A percentile compares a stretch with the other conserved stretches of the same genome.
Conservation (phyloP, 2,797 vertebrate genomes). For the Cuniculus paca region DNA sequence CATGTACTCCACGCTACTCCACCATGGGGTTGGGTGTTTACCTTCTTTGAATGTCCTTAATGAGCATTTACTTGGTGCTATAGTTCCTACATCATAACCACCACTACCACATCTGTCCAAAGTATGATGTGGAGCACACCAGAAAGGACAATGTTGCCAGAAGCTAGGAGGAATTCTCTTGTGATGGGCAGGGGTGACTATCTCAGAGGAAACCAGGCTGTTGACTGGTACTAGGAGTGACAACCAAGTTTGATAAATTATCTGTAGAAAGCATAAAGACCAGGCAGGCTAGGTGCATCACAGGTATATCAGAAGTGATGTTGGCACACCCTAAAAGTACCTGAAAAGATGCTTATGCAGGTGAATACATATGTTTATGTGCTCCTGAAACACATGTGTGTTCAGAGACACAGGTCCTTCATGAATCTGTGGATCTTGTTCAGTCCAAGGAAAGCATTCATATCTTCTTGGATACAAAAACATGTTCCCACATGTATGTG, state of each 20-base stretch:
- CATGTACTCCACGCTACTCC: accelerated
- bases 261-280: neutral
- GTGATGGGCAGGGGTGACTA: neutral
- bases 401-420: neutral
- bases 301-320: neutral
- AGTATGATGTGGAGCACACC: neutral
- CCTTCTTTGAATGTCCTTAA: neutral
- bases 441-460: neutral
- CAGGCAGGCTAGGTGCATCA: neutral
- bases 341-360: neutral
- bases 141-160: neutral
- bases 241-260: neutral
- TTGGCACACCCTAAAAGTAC: neutral
- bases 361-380: neutral
- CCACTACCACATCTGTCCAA: neutral
- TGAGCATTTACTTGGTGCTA: neutral
- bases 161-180: neutral
- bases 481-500: neutral
- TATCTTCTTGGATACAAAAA: neutral
- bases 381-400: neutral
- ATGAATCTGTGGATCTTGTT: neutral
- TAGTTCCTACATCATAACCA: neutral
- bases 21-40: accelerated
- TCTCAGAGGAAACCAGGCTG: neutral
- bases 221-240: neutral